Evolutionary conservation across 2,797 vertebrate genomes (phyloP), one percentile per base, ranked within the genome.

Genomic region (Acomys russatus): DNA sequence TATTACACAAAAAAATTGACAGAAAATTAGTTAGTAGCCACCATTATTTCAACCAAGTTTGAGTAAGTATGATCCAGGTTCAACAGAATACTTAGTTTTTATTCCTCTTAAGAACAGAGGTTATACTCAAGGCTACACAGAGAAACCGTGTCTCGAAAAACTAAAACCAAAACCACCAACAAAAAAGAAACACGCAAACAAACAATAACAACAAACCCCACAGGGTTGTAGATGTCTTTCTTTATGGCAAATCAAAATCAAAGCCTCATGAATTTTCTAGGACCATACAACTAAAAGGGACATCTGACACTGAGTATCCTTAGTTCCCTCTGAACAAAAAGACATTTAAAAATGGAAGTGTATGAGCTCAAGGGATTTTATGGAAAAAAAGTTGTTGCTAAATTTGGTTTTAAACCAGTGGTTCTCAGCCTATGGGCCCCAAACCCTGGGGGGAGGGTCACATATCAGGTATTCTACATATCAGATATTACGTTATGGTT

Each of bases 81-180:
- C 33, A 94, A 84, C 33, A 85, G 79, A 96, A 84, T 82, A 84
- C 89, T 96, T 91, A 96, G 56, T 90, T 97, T 94, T 91, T 63
- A 93, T 61, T 85, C 56, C 71, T 94, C 49, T 11, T 54, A 97
- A 94, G 14, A 96, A 92, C 14, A 93, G 25, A 33, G 15, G 25
- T 93, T 94, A 59, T 59, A 59, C 44, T 44, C 44, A 44, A 44
- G 44, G 44, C 44, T 44, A 44, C 44, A 44, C 3, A 44, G 44
- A 44, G 44, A 44, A 44, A 44, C 44, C 44, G 4, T 44, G 44
- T 44, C 44, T 44, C 44, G 4, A 44, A 44, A 44, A 44, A 44
- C 44, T 44, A 44, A 44, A 44, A 44, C 44, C 44, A 44, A 44
- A 44, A 44, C 44, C 44, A 44, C 44, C 44, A 44, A 44, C 44